Conservation (phyloP, 2,797 vertebrate genomes). For the Ctenochaetus hawaiiensis region DNA sequence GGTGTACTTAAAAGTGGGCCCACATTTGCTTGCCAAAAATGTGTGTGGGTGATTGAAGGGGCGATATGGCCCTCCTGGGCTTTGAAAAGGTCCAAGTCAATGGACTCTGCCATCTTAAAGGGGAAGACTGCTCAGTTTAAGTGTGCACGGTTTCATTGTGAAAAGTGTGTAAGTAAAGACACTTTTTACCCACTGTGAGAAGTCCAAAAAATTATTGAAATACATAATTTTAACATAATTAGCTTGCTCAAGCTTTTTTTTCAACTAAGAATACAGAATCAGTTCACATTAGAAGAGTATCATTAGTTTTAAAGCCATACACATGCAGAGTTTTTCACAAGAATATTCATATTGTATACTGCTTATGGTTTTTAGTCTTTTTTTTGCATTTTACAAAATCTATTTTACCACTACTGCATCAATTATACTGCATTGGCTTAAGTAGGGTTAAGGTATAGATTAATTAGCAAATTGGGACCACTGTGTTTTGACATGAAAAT, state of each 20-base stretch:
- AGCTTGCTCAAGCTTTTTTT: background rate
- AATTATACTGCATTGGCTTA: background rate
- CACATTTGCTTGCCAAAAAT: constrained; percentile 80
- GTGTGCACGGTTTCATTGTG: constrained; percentile 63
- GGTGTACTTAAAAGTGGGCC: constrained; percentile 79
- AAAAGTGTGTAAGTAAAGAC: constrained; percentile 37
- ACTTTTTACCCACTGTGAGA: constrained; percentile 16
- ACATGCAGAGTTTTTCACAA: background rate
- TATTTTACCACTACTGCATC: too few relatives aligned
- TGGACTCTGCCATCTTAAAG: constrained; percentile 76
- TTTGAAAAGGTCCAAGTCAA: constrained; percentile 78
- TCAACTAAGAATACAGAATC: background rate
- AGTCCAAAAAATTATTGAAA: constrained; percentile 8
- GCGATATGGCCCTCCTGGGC: constrained; percentile 80
- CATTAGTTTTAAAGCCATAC: constrained; percentile 6
- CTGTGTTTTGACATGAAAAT: background rate
- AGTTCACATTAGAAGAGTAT: constrained; percentile 1
- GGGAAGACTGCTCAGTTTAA: constrained; percentile 62
- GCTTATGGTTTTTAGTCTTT: background rate
- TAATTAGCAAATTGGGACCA: background rate
- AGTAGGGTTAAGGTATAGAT: background rate
- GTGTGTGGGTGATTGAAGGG: constrained; percentile 81
- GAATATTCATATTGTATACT: background rate
- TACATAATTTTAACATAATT: constrained; percentile 1
- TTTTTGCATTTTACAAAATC: background rate